A percentile compares a stretch with the other conserved stretches of the same genome.
Evolutionary conservation across 2,797 vertebrate species (phyloP).

Genomic region (Molossus alvarezi): DNA sequence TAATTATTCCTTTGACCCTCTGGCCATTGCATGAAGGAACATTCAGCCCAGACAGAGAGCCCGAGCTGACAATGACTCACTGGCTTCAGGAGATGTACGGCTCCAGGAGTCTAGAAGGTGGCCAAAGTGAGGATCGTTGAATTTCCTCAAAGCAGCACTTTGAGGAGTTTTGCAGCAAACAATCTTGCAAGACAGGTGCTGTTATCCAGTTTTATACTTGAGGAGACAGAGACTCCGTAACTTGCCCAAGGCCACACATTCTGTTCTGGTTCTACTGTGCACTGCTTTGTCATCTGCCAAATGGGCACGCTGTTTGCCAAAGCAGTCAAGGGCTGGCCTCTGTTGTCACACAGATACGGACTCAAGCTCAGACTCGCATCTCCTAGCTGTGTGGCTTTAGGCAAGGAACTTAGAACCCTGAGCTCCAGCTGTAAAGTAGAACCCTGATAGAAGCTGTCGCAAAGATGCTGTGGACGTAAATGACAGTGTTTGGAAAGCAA

Average conservation of each 20-base stretch:
- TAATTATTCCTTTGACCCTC: neutral
- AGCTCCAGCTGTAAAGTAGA: neutral
- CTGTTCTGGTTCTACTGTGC: neutral
- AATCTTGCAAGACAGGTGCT: neutral
- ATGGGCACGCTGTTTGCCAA: neutral
- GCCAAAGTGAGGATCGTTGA: neutral
- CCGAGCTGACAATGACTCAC: neutral
- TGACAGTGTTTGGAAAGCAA: neutral
- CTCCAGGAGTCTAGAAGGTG: conserved; percentile 26
- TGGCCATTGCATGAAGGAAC: neutral
- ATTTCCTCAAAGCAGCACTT: conserved; percentile 58
- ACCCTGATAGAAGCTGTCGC: neutral
- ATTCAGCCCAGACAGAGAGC: neutral
- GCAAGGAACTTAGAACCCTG: neutral
- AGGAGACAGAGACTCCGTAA: neutral
- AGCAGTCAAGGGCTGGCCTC: neutral
- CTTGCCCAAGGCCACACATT: neutral
- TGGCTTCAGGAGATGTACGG: neutral
- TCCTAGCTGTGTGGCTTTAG: neutral
- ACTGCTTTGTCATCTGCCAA: neutral
- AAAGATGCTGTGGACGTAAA: neutral
- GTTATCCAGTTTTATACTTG: neutral
- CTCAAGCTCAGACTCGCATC: neutral
- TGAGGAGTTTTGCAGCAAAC: neutral
- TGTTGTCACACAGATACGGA: neutral